Conservation (phyloP, 1,140 invertebrate genomes). For the Cheumatopsyche charites region DNA sequence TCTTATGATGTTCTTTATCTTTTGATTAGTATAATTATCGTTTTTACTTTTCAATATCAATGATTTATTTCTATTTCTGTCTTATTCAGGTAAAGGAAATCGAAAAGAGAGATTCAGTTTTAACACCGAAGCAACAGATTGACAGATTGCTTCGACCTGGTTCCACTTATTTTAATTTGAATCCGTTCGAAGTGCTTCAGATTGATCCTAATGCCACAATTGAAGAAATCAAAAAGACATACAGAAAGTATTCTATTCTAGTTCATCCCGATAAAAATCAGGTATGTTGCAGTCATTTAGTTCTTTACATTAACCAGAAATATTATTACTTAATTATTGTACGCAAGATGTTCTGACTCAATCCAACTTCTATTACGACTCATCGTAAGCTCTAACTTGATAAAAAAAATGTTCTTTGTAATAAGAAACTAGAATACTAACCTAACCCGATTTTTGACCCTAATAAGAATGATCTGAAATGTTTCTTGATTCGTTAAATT, state of each 20-base stretch:
- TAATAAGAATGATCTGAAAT: constrained; percentile 6
- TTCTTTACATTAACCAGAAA: no score
- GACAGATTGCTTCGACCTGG: constrained; percentile 89
- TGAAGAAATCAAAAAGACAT: constrained; percentile 96
- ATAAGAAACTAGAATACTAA: no score
- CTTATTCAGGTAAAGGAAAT: constrained; percentile 88
- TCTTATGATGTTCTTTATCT: constrained; percentile 42
- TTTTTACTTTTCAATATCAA: not conserved
- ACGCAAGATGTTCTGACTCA: no score
- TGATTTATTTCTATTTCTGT: constrained; percentile 23
- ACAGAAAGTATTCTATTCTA: constrained; percentile 92
- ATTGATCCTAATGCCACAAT: constrained; percentile 87
- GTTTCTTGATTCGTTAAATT: constrained; percentile 7
- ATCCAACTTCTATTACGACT: no score
- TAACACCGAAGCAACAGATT: constrained; percentile 95
- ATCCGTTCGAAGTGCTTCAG: constrained; percentile 95
- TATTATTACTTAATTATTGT: no score
- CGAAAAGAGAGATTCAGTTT: constrained; percentile 87
- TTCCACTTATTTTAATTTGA: constrained; percentile 95
- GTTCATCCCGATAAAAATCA: constrained; percentile 98
- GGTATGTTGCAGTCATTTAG: constrained; percentile 49
- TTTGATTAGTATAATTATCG: not conserved
- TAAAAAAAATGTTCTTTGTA: no score
- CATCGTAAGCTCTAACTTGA: no score
- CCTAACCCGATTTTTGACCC: not conserved